Percentiles rank a stretch among this genome's conserved stretches.
These are phyloP conservation scores for Perodicticus potto DNA, from an alignment of 2,797 vertebrate genomes.

Conservation along the genomic window DNA sequence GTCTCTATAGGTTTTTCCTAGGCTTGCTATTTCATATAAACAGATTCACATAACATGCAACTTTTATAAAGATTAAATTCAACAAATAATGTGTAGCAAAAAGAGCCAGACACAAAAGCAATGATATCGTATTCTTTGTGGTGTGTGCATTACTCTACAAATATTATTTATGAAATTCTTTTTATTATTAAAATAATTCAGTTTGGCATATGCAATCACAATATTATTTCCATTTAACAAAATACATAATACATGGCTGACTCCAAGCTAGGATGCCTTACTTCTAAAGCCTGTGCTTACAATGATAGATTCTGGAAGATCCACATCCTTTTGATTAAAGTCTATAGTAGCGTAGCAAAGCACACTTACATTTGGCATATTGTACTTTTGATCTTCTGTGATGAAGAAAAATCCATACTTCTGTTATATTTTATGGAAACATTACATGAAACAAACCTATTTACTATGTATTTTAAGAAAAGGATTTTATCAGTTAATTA, in stretches of 20 bases:
- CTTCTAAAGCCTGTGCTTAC: not conserved
- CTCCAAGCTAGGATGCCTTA: not conserved
- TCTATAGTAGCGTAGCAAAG: rapidly evolving
- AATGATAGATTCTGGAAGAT: rapidly evolving
- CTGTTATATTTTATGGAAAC: not conserved
- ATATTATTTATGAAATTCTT: not conserved
- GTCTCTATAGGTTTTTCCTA: not conserved
- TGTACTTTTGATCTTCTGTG: rapidly evolving
- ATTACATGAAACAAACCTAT: not conserved
- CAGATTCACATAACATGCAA: not conserved
- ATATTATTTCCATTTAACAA: not conserved
- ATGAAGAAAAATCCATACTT: not conserved
- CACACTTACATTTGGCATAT: not conserved
- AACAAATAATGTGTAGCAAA: no score
- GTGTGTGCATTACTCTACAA: not conserved
- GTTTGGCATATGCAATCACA: not conserved
- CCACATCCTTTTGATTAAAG: rapidly evolving
- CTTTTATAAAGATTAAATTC: not conserved
- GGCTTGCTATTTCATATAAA: not conserved
- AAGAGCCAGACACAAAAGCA: not conserved
- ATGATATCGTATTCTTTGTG: not conserved
- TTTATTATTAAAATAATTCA: not conserved
- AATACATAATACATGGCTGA: not conserved
- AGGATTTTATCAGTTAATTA: not conserved
- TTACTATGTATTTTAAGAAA: not conserved